Evolutionary conservation across 1,140 invertebrate genomes (phyloP), one percentile per base, ranked within the genome.

Genomic region (Eupristina koningsbergeri): DNA sequence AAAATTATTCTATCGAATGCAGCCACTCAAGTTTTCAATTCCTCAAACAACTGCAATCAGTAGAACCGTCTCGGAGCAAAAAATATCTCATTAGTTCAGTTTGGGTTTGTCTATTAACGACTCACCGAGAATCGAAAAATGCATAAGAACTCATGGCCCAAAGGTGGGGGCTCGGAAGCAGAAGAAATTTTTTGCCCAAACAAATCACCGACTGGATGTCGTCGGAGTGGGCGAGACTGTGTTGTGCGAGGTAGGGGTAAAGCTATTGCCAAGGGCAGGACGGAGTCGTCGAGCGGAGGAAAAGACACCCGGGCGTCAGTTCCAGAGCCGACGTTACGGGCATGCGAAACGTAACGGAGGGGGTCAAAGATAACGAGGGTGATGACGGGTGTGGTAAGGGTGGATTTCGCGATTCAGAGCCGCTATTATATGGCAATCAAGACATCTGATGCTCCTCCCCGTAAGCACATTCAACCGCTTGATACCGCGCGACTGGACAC

Each of bases 391-490:
- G 61, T n/a, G n/a, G n/a, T n/a, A 13, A 26, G 61, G 58, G 61
- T 80, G 63, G 41, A 45, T 31, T 41, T 69, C 63, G 64, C 41
- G 31, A 29, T n/a, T 61, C 39, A 79, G 47, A 58, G 15, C 76
- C 31, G 63, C 79, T 73, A 80, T 80, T 80, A 80, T 61, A 75
- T 45, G 80, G 53, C 80, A 75, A 81, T 81, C 80, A 63, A 61
- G 80, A 29, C 80, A 81, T 71, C 80, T 81, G 80, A 36, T 71
- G 67, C 67, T 41, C 36, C 15, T 31, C 34, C 77, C 9, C 58
- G 58, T 26, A 0, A 5, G 36, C 6, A 22, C 2, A 8, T 3
- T 61, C 3, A 26, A 50, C 29, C 73, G 73, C 73, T 75, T 45
- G 73, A 75, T 75, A 36, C 5, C 34, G 58, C 58, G 15, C 75